phyloP scores from a whole-genome alignment of 1,140 invertebrate species.

The Lysiphlebus fabarum region DNA sequence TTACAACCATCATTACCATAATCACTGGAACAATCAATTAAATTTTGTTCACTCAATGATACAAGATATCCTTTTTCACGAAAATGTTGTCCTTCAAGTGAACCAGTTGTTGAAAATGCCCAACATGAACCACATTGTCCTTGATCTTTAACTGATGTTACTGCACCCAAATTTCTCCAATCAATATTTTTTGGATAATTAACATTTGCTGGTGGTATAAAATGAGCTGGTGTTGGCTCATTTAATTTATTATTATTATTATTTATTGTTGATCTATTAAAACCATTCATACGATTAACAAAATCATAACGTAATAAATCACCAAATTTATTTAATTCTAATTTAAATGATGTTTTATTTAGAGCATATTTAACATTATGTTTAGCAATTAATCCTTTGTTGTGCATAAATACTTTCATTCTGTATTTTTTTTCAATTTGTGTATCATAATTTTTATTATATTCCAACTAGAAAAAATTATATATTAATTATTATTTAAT shows the following conservation, averaged over 20 bases:
- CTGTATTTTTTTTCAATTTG: no score
- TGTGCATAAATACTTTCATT: background rate
- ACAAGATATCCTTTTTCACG: slow-evolving; percentile 78
- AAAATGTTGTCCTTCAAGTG: slow-evolving; percentile 94
- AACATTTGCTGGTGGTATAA: slow-evolving; percentile 71
- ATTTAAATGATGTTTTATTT: background rate
- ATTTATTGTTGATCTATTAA: slow-evolving; percentile 59
- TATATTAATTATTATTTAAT: no score
- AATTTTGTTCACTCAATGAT: slow-evolving; percentile 94
- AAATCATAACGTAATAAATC: slow-evolving; percentile 76
- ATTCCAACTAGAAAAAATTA: background rate
- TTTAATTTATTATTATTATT: slow-evolving; percentile 36
- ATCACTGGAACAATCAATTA: slow-evolving; percentile 84
- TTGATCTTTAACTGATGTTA: slow-evolving; percentile 93
- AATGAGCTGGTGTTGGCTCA: slow-evolving; percentile 57
- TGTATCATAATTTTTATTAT: background rate
- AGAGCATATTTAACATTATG: background rate
- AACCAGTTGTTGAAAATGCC: slow-evolving; percentile 89
- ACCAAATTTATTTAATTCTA: slow-evolving; percentile 9
- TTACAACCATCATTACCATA: slow-evolving; percentile 95
- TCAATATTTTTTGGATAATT: slow-evolving; percentile 72
- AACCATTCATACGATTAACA: slow-evolving; percentile 73
- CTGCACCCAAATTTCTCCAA: slow-evolving; percentile 82
- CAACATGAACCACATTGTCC: slow-evolving; percentile 92
- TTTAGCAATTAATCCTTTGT: background rate